A percentile compares a stretch with the other conserved stretches of the same genome.
Evolutionary conservation across 2,888 invertebrate genomes (phyloP).

Genomic region (Oithona nana): DNA sequence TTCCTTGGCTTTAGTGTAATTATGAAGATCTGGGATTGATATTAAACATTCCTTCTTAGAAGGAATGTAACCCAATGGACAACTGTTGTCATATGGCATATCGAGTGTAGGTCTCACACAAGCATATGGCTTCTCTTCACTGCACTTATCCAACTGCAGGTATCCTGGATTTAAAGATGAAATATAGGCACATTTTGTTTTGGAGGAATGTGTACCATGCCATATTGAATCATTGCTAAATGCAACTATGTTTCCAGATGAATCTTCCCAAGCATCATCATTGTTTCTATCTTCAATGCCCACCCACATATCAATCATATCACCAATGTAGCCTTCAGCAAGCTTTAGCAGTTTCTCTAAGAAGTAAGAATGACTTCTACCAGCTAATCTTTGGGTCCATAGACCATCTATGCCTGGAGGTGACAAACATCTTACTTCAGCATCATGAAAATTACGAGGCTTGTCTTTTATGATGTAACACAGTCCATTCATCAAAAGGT

Average conservation of each 20-base stretch:
- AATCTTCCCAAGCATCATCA: neutral
- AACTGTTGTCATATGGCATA: neutral
- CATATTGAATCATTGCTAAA: neutral
- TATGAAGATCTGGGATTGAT: neutral
- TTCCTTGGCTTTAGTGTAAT: neutral
- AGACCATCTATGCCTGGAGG: neutral
- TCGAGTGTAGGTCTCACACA: neutral
- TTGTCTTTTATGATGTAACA: neutral
- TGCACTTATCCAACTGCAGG: neutral
- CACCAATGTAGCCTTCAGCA: neutral
- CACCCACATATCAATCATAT: neutral
- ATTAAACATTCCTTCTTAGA: neutral
- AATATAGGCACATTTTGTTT: too few species aligned
- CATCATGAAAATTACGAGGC: neutral
- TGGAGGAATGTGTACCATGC: neutral
- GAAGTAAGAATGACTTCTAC: neutral
- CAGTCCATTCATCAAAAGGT: neutral
- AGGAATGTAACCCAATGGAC: neutral
- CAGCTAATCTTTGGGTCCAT: neutral
- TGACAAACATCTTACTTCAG: neutral
- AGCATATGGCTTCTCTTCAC: neutral
- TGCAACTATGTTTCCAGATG: neutral
- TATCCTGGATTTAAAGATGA: neutral
- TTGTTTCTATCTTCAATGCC: neutral
- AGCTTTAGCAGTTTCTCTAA: neutral